Percentiles rank a stretch among this genome's conserved stretches.
Evolutionary conservation across 2,113 vertebrate genomes (phyloP).

Genomic region (Physeter macrocephalus): DNA sequence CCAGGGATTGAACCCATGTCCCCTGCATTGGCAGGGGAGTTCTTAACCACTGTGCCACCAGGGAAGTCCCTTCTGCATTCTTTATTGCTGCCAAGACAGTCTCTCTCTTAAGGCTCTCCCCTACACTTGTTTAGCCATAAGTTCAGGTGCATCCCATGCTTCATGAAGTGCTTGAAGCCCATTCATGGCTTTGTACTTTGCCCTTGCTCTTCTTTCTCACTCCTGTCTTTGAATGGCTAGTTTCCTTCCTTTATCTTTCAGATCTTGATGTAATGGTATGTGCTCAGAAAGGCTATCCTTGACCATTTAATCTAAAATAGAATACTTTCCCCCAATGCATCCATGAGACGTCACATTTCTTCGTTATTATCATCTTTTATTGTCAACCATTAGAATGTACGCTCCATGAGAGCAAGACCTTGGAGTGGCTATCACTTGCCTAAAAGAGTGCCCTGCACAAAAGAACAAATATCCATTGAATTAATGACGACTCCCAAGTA

Average conservation of each 20-base stretch:
- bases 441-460: background rate
- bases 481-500: background rate
- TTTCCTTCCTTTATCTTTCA: background rate
- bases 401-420: no score
- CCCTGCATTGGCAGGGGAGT: no score
- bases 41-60: no score
- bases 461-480: background rate
- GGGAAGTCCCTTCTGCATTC: background rate
- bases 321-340: fast-evolving
- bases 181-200: no score
- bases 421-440: fast-evolving
- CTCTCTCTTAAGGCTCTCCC: background rate
- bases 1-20: no score
- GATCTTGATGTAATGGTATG: background rate
- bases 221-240: background rate
- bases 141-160: no score
- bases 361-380: background rate
- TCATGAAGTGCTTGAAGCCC: fast-evolving
- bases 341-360: background rate
- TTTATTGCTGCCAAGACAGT: no score
- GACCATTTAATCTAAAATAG: background rate
- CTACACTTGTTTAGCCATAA: background rate
- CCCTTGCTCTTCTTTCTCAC: no score
- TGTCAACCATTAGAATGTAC: background rate
- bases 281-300: background rate